Evolutionary conservation across 2,797 vertebrate species (phyloP).

Genomic region (Ctenochaetus hawaiiensis): DNA sequence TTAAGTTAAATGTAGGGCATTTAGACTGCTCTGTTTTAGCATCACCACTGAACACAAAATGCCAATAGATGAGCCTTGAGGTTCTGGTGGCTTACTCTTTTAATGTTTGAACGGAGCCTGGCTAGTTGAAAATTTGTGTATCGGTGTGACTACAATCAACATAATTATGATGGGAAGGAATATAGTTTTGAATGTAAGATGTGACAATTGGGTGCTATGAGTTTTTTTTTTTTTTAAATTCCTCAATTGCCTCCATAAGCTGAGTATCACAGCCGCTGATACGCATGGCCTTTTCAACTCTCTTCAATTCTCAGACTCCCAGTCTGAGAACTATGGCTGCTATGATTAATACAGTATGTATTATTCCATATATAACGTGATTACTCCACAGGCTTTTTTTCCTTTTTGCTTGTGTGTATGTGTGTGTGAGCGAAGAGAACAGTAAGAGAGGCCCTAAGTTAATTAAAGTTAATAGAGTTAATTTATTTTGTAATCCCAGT

Average conservation of each 20-base stretch:
- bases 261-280: neutral
- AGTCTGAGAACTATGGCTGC: neutral
- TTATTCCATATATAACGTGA: neutral
- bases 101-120: too few species aligned
- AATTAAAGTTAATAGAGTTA: conserved; percentile 62
- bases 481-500: conserved; percentile 58
- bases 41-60: too few species aligned
- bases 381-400: too few species aligned
- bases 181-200: neutral
- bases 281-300: neutral
- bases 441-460: conserved; percentile 37
- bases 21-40: too few species aligned
- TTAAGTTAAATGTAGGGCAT: too few species aligned
- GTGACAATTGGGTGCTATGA: neutral
- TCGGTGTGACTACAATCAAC: neutral
- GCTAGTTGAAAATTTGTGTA: too few species aligned
- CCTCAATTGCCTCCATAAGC: neutral
- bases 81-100: too few species aligned
- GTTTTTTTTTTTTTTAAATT: neutral
- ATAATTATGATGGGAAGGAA: neutral
- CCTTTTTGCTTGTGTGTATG: neutral
- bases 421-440: neutral
- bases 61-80: too few species aligned
- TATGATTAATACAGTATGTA: neutral
- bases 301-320: neutral